Conservation (phyloP, 2,888 invertebrate genomes). For the Pseudolycoriella hygida region DNA sequence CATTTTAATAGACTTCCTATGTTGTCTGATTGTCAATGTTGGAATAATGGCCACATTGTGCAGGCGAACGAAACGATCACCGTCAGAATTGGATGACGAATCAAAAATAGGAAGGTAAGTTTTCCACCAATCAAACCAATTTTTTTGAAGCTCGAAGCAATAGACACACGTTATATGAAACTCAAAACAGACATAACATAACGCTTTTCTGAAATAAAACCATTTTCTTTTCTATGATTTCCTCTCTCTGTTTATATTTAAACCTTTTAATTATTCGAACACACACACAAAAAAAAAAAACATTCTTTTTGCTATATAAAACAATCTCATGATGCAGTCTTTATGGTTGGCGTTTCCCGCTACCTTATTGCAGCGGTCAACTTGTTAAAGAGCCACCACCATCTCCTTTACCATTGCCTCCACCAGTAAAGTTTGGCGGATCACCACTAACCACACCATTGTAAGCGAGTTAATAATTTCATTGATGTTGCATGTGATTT, state of each 20-base stretch:
- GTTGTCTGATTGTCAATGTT: constrained; percentile 46
- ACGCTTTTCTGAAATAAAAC: no score
- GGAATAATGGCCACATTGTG: constrained; percentile 53
- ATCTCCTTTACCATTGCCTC: constrained; percentile 61
- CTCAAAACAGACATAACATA: no score
- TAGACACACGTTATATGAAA: no score
- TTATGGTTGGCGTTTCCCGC: constrained; percentile 92
- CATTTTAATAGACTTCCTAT: constrained; percentile 69
- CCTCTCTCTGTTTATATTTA: not conserved
- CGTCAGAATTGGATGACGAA: constrained; percentile 50
- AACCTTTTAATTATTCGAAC: not conserved
- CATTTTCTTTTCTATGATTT: no score
- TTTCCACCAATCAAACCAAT: not conserved
- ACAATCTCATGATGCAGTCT: constrained; percentile 39
- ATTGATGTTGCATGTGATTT: not conserved
- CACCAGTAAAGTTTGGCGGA: constrained; percentile 57
- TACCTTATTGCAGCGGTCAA: constrained; percentile 85
- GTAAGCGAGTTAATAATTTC: constrained; percentile 29
- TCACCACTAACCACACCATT: constrained; percentile 48
- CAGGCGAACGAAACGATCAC: constrained; percentile 30
- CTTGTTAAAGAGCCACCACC: constrained; percentile 53
- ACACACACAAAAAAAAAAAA: not conserved
- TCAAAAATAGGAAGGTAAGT: constrained; percentile 69
- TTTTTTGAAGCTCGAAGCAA: no score
- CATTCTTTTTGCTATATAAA: constrained; percentile 6